Evolutionary conservation across 2,888 invertebrate genomes (phyloP), one percentile per base, ranked within the genome.

Genomic region (Omphaloscelis lunosa): DNA sequence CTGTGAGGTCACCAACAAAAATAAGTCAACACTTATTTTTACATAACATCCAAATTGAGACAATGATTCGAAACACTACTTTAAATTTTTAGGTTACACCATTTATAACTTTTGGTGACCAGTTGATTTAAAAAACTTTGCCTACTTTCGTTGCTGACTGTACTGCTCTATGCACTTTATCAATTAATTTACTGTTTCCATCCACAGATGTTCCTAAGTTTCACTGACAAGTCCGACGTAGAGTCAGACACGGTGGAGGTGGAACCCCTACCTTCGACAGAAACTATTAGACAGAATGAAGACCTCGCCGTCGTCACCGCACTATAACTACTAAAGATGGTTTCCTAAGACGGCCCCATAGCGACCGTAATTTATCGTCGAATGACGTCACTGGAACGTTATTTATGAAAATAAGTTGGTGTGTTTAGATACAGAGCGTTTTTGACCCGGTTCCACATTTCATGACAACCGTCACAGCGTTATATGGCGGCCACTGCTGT

Each of bases 181-280:
- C 34, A 34, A 34, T 3, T 34, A 34, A 34, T n/a, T 23, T 27
- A 0, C 5, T n/a, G 2, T 45, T 58, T 20, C 67, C 59, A 48
- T 39, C 80, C 72, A 0, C 93, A 96, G 96, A 96, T 96, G 96
- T 96, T 96, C 93, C 93, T 96, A 81, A 95, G 91, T 79, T 94
- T 94, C 87, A 90, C 93, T 2, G 94, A 93, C 77, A 90, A 89
- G 68, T 71, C 85, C 0, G 85, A 83, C 6, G 77, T 87, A 17
- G 86, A 90, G 8, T 27, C 83, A 0, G 92, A 92, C 8, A 65
- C 87, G 9, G 87, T 90, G 1, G 90, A 92, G 0, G 23, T 86
- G 73, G 92, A 91, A 71, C 84, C 89, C 0, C 83, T 90, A 4
- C 90, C 90, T 12, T 7, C 77, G 0, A 83, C 87, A 39, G 82